A percentile compares a stretch with the other conserved stretches of the same genome.
Conservation (phyloP, 2,888 invertebrate genomes). For the Cerceris rybyensis region DNA sequence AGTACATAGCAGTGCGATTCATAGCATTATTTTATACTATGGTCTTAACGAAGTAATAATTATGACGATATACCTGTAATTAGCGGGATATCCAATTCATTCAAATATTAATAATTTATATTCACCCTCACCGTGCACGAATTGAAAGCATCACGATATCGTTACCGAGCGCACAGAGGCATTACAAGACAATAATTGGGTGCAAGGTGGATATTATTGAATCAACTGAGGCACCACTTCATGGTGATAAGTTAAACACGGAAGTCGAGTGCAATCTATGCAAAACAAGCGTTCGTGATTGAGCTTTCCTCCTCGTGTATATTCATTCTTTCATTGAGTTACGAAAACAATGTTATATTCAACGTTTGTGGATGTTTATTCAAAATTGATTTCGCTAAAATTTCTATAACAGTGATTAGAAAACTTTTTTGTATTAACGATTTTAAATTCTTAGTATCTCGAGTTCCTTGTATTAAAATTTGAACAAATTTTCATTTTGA, state of each 20-base stretch:
- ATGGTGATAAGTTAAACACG: conserved; percentile 27
- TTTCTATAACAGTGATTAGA: too few species aligned
- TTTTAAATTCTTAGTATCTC: too few species aligned
- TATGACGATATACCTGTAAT: conserved; percentile 23
- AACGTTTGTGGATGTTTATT: too few species aligned
- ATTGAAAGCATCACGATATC: conserved; percentile 33
- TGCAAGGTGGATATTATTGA: conserved; percentile 44
- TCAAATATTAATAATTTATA: conserved; percentile 50
- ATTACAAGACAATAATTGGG: conserved; percentile 50
- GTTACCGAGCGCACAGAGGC: conserved; percentile 34
- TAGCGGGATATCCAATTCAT: conserved; percentile 44
- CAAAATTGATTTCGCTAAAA: too few species aligned
- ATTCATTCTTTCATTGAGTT: not conserved
- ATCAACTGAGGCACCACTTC: conserved; percentile 24
- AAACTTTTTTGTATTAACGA: too few species aligned
- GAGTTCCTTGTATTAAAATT: too few species aligned
- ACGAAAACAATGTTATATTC: not conserved
- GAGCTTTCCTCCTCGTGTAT: not conserved
- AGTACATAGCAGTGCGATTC: too few species aligned
- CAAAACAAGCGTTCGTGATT: conserved; percentile 19
- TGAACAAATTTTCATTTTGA: too few species aligned
- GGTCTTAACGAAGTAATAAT: conserved; percentile 24
- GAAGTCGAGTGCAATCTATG: conserved; percentile 20
- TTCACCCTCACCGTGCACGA: conserved; percentile 13
- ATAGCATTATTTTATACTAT: conserved; percentile 13